Evolutionary conservation across 2,888 invertebrate genomes (phyloP).

Genomic region (Cartodere bifasciata): DNA sequence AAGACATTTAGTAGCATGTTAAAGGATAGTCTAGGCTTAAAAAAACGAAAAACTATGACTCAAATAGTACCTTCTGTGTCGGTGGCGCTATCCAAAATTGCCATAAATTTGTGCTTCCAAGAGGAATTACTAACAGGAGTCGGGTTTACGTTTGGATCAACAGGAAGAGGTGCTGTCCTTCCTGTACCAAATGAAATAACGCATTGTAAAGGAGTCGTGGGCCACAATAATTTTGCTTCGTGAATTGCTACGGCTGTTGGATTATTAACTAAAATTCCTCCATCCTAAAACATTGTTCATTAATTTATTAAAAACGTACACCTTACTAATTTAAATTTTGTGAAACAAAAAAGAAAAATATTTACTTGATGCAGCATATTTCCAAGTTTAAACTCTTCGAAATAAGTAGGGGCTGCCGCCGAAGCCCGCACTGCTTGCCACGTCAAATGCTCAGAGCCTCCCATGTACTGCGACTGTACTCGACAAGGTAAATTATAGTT

Average conservation of each 20-base stretch:
- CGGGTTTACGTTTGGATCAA: slow-evolving; percentile 23
- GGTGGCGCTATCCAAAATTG: slow-evolving; percentile 73
- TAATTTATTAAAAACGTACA: slow-evolving; percentile 1
- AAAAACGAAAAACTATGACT: too few species aligned
- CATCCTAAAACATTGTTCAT: slow-evolving; percentile 42
- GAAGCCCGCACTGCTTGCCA: slow-evolving; percentile 84
- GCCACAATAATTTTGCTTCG: slow-evolving; percentile 76
- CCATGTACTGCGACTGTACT: slow-evolving; percentile 56
- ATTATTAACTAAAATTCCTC: slow-evolving; percentile 78
- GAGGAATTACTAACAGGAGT: slow-evolving; percentile 36
- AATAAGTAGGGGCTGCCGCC: slow-evolving; percentile 86
- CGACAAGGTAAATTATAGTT: slow-evolving; percentile 67
- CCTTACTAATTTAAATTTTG: not conserved
- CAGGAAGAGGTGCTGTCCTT: slow-evolving; percentile 37
- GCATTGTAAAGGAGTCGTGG: slow-evolving; percentile 57
- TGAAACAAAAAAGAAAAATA: not conserved
- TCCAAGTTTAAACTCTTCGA: slow-evolving; percentile 64
- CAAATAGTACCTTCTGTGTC: slow-evolving; percentile 78
- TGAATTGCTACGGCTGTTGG: slow-evolving; percentile 80
- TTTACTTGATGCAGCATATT: slow-evolving; percentile 54
- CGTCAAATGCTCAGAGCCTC: slow-evolving; percentile 52
- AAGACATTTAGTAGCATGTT: too few species aligned
- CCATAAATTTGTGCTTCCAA: slow-evolving; percentile 68
- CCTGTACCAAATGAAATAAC: slow-evolving; percentile 79
- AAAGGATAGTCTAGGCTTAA: too few species aligned